Evolutionary conservation across 2,888 invertebrate genomes (phyloP), one percentile per base, ranked within the genome.

Genomic region (Psylliodes chrysocephalus): DNA sequence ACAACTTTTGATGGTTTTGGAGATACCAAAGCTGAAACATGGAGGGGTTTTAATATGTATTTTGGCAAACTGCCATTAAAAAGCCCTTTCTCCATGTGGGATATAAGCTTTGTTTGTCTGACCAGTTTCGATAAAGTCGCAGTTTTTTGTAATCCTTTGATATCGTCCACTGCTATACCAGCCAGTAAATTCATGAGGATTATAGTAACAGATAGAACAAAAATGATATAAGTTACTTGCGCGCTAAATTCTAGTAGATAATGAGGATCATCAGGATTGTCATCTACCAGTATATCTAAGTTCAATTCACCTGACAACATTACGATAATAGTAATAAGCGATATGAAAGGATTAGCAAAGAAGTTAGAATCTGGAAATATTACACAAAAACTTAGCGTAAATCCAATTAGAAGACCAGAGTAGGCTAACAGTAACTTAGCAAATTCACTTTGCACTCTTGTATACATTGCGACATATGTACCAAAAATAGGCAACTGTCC

Each of bases 291-390:
- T 61, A 92, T 85, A 77, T 92, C 91, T 65, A 94, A 85, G 78
- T 92, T 92, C 72, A 93, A 83, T 80, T 94, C 94, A 0, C 94
- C 94, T 5, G 93, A 93, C 93, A 94, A 93, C 93, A 94, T 94
- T 0, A 93, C 93, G 54, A 94, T 80, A 3, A 93, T 92, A 1
- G 93, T 91, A 62, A 94, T 92, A 65, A 94, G 88, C 4, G 93
- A 93, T 82, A 92, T 91, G 70, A 93, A 91, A 0, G 93, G 93
- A 81, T 93, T 92, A 10, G 91, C 90, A 77, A 94, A 93, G 0
- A 91, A 90, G 8, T 91, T 90, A 0, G 91, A 91, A 67, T 90
- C 89, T 0, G 93, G 93, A 79, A 94, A 94, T 76, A 94, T 91
- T 0, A 94, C 93, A 81, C 93, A 93, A 77, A 94, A 94, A 78